A percentile compares a stretch with the other conserved stretches of the same genome.
phyloP scores from a whole-genome alignment of 2,888 invertebrate species.

The Ichneumon xanthorius region DNA sequence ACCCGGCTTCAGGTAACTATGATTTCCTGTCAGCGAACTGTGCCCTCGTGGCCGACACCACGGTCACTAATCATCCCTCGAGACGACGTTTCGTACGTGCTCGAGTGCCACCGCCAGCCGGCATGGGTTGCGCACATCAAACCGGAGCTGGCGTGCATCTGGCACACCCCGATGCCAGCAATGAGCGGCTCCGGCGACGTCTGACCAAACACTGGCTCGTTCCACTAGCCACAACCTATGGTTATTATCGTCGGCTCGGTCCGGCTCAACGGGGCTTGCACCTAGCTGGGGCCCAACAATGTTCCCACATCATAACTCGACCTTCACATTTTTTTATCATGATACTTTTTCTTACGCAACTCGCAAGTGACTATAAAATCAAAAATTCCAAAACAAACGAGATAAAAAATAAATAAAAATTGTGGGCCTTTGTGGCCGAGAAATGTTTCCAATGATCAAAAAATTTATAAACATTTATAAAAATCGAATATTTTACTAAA shows the following conservation, averaged over 20 bases:
- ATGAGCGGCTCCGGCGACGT: background rate
- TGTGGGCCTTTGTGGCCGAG: too few relatives aligned
- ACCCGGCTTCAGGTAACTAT: constrained; percentile 8
- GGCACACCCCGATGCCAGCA: background rate
- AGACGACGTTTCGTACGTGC: constrained; percentile 60
- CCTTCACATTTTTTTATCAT: too few relatives aligned
- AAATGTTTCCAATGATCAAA: too few relatives aligned
- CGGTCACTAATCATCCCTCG: constrained; percentile 46
- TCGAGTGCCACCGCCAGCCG: constrained; percentile 28
- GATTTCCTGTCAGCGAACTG: constrained; percentile 21
- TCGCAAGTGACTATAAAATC: too few relatives aligned
- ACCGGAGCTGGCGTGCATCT: background rate
- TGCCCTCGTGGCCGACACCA: background rate
- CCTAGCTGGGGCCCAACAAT: too few relatives aligned
- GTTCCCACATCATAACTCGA: too few relatives aligned
- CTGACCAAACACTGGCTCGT: background rate
- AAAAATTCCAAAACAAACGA: too few relatives aligned
- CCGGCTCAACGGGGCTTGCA: too few relatives aligned
- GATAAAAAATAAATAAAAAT: too few relatives aligned
- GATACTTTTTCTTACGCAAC: too few relatives aligned
- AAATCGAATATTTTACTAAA: too few relatives aligned
- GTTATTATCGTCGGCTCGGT: background rate
- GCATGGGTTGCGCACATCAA: constrained; percentile 6
- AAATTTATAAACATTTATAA: too few relatives aligned
- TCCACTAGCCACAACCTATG: background rate